A percentile compares a stretch with the other conserved stretches of the same genome.
Conservation (phyloP, 1,140 invertebrate genomes). For the Macrosteles quadrilineatus region DNA sequence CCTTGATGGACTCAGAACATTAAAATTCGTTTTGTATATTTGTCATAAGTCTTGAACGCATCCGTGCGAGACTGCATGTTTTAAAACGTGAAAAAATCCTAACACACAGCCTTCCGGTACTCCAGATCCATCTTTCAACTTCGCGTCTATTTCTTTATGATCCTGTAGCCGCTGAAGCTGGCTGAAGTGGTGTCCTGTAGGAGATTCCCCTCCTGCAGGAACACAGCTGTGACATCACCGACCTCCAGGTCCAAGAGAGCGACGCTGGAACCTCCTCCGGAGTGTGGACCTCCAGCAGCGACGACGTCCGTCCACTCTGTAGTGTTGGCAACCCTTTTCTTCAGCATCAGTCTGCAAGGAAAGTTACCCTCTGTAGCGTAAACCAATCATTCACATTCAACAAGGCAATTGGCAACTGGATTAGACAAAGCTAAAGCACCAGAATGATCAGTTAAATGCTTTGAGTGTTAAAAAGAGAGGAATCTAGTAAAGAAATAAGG, state of each 20-base stretch:
- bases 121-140: too few relatives aligned
- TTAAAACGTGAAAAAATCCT: too few relatives aligned
- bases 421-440: too few relatives aligned
- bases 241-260: conserved; percentile 50
- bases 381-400: background rate
- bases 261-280: conserved; percentile 50
- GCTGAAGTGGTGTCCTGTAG: conserved; percentile 42
- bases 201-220: conserved; percentile 49
- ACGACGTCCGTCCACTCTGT: conserved; percentile 49
- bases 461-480: conserved; percentile 10
- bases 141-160: conserved; percentile 50
- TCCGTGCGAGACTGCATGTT: too few relatives aligned
- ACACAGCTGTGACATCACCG: conserved; percentile 52
- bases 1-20: too few relatives aligned
- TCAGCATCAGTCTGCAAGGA: conserved; percentile 46
- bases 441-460: background rate
- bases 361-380: too few relatives aligned
- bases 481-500: too few relatives aligned
- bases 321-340: conserved; percentile 48
- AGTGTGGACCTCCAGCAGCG: conserved; percentile 40
- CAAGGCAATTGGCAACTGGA: background rate
- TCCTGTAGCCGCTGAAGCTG: conserved; percentile 52
- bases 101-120: too few relatives aligned
- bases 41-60: too few relatives aligned
- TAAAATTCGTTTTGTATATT: too few relatives aligned